phyloP scores from a whole-genome alignment of 37 sponge, comb jelly and placozoan genomes.

The Ianthella basta region DNA sequence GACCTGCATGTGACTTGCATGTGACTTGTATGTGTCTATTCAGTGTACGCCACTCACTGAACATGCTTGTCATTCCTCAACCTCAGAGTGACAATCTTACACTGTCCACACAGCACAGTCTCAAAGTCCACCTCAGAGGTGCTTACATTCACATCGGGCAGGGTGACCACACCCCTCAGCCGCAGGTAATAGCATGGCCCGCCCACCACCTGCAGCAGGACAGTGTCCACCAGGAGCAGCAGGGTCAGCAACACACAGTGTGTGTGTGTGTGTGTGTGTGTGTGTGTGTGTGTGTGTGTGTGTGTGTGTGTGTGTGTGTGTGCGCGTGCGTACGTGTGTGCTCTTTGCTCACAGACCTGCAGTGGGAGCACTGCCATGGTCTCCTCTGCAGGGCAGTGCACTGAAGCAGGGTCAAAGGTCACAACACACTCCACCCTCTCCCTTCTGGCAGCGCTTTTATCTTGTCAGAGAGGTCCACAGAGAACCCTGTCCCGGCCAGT shows the following conservation, averaged over 20 bases:
- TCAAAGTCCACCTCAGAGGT: slow-evolving; percentile 81
- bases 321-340: too few relatives aligned
- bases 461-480: slow-evolving; percentile 61
- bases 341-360: slow-evolving; percentile 41
- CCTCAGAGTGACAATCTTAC: slow-evolving; percentile 88
- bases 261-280: too few relatives aligned
- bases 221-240: background rate
- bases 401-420: slow-evolving; percentile 84
- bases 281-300: too few relatives aligned
- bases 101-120: slow-evolving; percentile 88
- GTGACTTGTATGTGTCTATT: too few relatives aligned
- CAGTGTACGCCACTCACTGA: slow-evolving; percentile 46
- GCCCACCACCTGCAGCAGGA: slow-evolving; percentile 55
- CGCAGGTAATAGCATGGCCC: slow-evolving; percentile 83
- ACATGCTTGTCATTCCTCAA: slow-evolving; percentile 84
- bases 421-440: slow-evolving; percentile 84
- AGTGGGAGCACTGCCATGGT: slow-evolving; percentile 54
- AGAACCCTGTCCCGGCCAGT: slow-evolving; percentile 81
- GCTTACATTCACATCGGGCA: slow-evolving; percentile 83
- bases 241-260: background rate
- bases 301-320: too few relatives aligned
- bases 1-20: background rate
- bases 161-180: slow-evolving; percentile 77
- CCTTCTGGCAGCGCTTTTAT: slow-evolving; percentile 85
- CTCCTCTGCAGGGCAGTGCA: slow-evolving; percentile 47